These are phyloP conservation scores for Ephydatia muelleri DNA, from an alignment of 37 sponge, comb jelly and placozoan genomes.

Conservation along the genomic window DNA sequence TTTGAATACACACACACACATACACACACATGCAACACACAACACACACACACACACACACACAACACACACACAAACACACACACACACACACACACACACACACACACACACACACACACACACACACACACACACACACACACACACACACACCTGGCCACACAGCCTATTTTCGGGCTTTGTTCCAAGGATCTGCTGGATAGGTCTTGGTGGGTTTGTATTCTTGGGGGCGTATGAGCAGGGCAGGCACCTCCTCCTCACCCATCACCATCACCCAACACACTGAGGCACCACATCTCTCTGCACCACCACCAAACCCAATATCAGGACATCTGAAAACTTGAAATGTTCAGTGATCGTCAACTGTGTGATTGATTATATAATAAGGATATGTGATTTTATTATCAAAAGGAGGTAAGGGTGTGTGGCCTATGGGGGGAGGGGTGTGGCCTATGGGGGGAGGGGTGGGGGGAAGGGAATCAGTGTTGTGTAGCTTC, in stretches of 20 bases:
- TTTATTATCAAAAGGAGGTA: no score
- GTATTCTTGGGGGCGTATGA: conserved; percentile 95
- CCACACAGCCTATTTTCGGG: conserved; percentile 85
- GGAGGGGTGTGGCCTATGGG: no score
- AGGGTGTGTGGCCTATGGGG: neutral
- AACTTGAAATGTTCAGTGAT: neutral
- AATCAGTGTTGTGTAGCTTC: neutral
- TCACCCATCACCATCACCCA: no score
- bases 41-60: no score
- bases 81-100: no score
- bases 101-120: no score
- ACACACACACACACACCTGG: no score
- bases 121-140: no score
- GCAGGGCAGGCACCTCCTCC: conserved; percentile 33
- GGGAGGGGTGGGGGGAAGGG: neutral
- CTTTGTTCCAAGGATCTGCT: conserved; percentile 73
- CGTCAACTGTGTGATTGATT: neutral
- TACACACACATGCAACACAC: no score
- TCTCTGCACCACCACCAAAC: neutral
- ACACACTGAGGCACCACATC: neutral
- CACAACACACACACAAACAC: no score
- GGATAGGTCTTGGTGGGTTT: conserved; percentile 93
- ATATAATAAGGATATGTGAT: neutral
- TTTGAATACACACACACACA: no score
- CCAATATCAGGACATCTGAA: no score